Evolutionary conservation across 2,888 invertebrate genomes (phyloP).

Genomic region (Athalia rosae): DNA sequence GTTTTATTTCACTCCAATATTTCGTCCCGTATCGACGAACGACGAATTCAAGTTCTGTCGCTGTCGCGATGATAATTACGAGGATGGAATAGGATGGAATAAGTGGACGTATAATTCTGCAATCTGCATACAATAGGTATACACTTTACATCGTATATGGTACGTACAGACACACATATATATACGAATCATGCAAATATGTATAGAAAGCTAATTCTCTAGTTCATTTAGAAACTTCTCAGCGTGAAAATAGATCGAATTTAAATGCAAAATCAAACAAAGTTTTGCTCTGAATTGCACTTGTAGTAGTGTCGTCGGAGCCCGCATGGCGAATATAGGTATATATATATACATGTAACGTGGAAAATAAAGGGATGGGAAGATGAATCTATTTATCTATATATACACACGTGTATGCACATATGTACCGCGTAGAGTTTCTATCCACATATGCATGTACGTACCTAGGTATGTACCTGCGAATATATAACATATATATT

Average conservation of each 20-base stretch:
- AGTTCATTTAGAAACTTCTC: constrained; percentile 71
- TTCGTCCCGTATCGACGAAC: too few relatives aligned
- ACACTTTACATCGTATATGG: too few relatives aligned
- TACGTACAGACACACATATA: constrained; percentile 50
- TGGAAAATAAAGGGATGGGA: too few relatives aligned
- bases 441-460: not conserved
- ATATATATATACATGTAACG: too few relatives aligned
- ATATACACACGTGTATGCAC: not conserved
- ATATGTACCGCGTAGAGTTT: not conserved
- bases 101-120: too few relatives aligned
- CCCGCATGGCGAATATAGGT: too few relatives aligned
- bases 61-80: too few relatives aligned
- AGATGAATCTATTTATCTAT: not conserved
- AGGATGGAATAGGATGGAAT: too few relatives aligned
- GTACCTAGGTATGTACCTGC: not conserved
- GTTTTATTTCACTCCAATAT: too few relatives aligned
- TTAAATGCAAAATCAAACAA: constrained; percentile 72
- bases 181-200: constrained; percentile 54
- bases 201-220: constrained; percentile 69
- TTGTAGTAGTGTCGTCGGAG: too few relatives aligned
- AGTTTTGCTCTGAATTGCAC: constrained; percentile 51
- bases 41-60: too few relatives aligned
- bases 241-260: constrained; percentile 70
- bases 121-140: too few relatives aligned
- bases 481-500: not conserved